Evolutionary conservation across 2,797 vertebrate genomes (phyloP).

Genomic region (Peromyscus attwateri): DNA sequence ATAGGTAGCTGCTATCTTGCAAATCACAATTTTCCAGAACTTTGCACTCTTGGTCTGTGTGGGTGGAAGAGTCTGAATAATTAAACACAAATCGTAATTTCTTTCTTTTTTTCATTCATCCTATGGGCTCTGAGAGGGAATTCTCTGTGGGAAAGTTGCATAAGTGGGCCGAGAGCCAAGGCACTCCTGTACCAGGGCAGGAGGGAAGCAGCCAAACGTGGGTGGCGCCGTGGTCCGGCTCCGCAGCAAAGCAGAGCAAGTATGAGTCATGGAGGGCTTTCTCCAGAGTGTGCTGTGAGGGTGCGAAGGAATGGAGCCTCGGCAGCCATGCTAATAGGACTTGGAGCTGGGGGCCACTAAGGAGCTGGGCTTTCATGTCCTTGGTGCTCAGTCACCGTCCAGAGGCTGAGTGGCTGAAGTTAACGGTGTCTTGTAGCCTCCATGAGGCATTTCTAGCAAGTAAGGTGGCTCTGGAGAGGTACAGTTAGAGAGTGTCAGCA

Average conservation of each 20-base stretch:
- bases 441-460: neutral
- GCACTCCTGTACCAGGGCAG: neutral
- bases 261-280: neutral
- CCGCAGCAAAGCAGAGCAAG: neutral
- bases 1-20: constrained; percentile 38
- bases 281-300: neutral
- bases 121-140: neutral
- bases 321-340: too few relatives aligned
- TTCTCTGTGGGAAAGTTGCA: constrained; percentile 22
- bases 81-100: constrained; percentile 63
- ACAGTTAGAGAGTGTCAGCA: neutral
- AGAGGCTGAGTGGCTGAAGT: neutral
- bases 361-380: neutral
- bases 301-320: too few relatives aligned
- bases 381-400: neutral
- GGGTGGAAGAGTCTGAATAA: constrained; percentile 71
- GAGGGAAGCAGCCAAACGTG: neutral
- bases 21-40: constrained; percentile 65
- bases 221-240: neutral
- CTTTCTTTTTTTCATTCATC: neutral
- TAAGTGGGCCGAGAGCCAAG: neutral
- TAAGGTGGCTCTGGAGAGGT: neutral
- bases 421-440: neutral
- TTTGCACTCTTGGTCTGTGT: constrained; percentile 61
- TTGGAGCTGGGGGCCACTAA: neutral